A percentile compares a stretch with the other conserved stretches of the same genome.
Conservation (phyloP, 30 jellyfish, hydroid and myxozoan genomes). For the Hydractinia symbiolongicarpus region DNA sequence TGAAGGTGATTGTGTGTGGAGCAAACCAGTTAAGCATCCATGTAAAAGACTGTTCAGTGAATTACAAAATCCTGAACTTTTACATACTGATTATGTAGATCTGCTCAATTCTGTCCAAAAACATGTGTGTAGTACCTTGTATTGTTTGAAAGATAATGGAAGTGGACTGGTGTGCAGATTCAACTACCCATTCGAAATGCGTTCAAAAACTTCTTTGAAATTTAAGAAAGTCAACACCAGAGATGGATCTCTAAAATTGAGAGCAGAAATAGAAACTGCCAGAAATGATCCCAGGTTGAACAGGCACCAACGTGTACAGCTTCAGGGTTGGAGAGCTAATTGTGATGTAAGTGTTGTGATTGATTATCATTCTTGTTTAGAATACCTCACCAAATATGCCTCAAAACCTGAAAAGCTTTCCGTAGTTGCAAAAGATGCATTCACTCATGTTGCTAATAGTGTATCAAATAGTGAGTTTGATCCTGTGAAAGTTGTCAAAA, state of each 20-base stretch:
- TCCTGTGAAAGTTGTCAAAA: conserved; percentile 18
- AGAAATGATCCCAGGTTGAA: conserved; percentile 41
- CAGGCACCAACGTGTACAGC: conserved; percentile 46
- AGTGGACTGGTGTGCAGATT: conserved; percentile 31
- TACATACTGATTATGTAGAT: conserved; percentile 18
- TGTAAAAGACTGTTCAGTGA: conserved; percentile 22
- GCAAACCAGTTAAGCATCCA: conserved; percentile 43
- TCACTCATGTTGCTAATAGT: conserved; percentile 39
- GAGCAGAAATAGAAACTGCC: conserved; percentile 33
- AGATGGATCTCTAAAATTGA: conserved; percentile 23
- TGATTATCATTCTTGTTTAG: conserved; percentile 50
- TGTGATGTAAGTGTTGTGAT: conserved; percentile 44
- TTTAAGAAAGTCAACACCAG: conserved; percentile 25
- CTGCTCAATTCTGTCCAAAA: conserved; percentile 20
- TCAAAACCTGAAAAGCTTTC: conserved; percentile 35
- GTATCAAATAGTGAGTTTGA: conserved; percentile 11
- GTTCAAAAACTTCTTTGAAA: conserved; percentile 23
- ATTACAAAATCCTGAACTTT: background rate
- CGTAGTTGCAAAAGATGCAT: conserved; percentile 42
- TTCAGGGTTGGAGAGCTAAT: conserved; percentile 56
- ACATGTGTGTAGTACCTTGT: conserved; percentile 37
- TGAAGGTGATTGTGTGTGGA: conserved; percentile 18
- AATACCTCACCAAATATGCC: conserved; percentile 49
- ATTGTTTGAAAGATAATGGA: conserved; percentile 29
- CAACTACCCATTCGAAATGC: conserved; percentile 26